Percentiles rank a stretch among this genome's conserved stretches.
Conservation (phyloP, 2,797 vertebrate genomes). For the Carcharodon carcharias region DNA sequence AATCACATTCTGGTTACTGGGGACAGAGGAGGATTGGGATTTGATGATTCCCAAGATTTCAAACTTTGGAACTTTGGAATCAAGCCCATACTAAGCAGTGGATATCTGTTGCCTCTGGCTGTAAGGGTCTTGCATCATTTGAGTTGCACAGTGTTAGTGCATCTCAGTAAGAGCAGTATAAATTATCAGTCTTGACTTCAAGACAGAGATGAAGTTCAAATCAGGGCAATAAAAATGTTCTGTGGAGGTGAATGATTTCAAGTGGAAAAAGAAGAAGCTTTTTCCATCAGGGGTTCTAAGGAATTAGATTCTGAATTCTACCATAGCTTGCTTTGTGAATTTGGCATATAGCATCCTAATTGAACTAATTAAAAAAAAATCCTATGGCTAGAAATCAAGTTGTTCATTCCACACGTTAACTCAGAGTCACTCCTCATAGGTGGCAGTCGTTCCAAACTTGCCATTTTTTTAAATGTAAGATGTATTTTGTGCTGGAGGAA, state of each 20-base stretch:
- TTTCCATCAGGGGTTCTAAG: background rate
- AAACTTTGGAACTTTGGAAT: background rate
- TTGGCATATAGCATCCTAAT: background rate
- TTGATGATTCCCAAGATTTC: slow-evolving; percentile 38
- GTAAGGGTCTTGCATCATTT: background rate
- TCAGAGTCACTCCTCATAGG: background rate
- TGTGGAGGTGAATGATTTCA: too few relatives aligned
- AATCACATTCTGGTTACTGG: background rate
- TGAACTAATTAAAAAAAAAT: background rate
- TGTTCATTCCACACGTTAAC: background rate
- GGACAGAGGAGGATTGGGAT: background rate
- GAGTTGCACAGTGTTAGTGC: background rate
- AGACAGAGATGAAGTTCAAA: background rate
- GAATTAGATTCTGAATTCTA: background rate
- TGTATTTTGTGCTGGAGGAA: background rate
- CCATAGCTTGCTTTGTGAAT: background rate
- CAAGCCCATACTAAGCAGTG: background rate
- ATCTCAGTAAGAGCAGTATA: background rate
- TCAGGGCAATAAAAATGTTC: background rate
- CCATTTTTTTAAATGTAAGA: background rate
- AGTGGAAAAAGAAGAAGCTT: background rate
- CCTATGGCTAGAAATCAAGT: background rate
- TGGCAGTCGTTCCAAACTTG: background rate
- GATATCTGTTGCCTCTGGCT: background rate
- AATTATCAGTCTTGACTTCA: background rate